Evolutionary conservation across 2,797 vertebrate genomes (phyloP).

Genomic region (Crenuchus spilurus): DNA sequence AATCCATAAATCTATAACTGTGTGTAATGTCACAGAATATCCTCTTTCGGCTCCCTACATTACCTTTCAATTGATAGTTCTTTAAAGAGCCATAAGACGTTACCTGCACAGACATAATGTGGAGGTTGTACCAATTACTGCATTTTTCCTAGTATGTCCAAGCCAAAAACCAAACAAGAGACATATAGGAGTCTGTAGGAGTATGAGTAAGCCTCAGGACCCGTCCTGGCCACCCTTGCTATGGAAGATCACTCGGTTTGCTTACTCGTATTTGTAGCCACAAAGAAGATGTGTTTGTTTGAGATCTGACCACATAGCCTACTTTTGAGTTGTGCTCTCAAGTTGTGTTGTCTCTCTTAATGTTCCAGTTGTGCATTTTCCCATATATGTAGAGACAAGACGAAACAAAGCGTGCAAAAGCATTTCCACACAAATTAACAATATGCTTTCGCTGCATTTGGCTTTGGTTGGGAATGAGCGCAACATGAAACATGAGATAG

Average conservation of each 20-base stretch:
- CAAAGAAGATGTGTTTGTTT: not conserved
- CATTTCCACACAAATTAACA: slow-evolving; percentile 61
- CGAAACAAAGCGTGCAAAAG: slow-evolving; percentile 24
- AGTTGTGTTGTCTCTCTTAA: slow-evolving; percentile 1
- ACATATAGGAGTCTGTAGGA: no score
- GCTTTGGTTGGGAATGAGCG: not conserved
- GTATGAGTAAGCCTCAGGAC: not conserved
- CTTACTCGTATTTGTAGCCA: not conserved
- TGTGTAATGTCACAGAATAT: no score
- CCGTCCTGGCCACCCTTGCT: not conserved
- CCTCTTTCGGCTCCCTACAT: no score
- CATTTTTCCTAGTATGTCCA: no score
- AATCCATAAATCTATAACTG: not conserved
- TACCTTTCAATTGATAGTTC: no score
- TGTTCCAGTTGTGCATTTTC: not conserved
- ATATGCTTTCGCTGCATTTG: slow-evolving; percentile 22
- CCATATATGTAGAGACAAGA: not conserved
- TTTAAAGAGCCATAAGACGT: no score
- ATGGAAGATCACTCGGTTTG: not conserved
- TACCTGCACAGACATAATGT: no score
- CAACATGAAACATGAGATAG: slow-evolving; percentile 47
- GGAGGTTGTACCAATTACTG: no score
- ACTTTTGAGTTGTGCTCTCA: not conserved
- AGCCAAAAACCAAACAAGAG: no score
- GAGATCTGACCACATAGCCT: not conserved